Evolutionary conservation across 2,797 vertebrate genomes (phyloP).

Genomic region (Epinephelus coioides): DNA sequence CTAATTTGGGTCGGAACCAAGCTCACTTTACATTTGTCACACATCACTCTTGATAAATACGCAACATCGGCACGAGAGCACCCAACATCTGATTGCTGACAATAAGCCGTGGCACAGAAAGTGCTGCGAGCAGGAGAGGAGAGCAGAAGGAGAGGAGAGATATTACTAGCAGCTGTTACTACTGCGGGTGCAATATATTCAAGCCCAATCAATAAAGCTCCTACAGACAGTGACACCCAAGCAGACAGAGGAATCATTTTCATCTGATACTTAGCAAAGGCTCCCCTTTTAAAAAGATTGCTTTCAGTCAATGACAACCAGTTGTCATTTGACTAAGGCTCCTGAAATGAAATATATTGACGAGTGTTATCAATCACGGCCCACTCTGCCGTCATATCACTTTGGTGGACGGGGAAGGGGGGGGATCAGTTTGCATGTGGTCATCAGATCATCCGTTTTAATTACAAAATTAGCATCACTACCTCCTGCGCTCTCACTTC

Average conservation of each 20-base stretch:
- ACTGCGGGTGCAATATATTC: slow-evolving; percentile 92
- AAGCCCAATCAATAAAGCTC: slow-evolving; percentile 94
- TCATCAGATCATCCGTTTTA: slow-evolving; percentile 86
- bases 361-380: slow-evolving; percentile 88
- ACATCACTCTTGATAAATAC: slow-evolving; percentile 87
- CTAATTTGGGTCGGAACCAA: slow-evolving; percentile 85
- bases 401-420: slow-evolving; percentile 45
- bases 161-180: slow-evolving; percentile 92
- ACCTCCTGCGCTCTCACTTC: slow-evolving; percentile 61
- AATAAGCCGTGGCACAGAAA: slow-evolving; percentile 74
- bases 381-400: slow-evolving; percentile 79
- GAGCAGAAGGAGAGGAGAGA: slow-evolving; percentile 83
- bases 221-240: slow-evolving; percentile 91
- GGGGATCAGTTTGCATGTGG: slow-evolving; percentile 79
- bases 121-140: slow-evolving; percentile 66
- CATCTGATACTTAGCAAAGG: slow-evolving; percentile 94
- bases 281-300: slow-evolving; percentile 97
- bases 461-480: slow-evolving; percentile 86
- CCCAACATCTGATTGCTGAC: slow-evolving; percentile 63
- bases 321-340: slow-evolving; percentile 92
- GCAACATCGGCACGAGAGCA: slow-evolving; percentile 36
- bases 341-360: slow-evolving; percentile 93
- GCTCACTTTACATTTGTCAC: slow-evolving; percentile 88
- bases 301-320: slow-evolving; percentile 93
- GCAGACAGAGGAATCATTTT: slow-evolving; percentile 93